These are phyloP conservation scores for Phrynocephalus vlangalii DNA, from an alignment of 2,797 vertebrate species.

Conservation along the genomic window DNA sequence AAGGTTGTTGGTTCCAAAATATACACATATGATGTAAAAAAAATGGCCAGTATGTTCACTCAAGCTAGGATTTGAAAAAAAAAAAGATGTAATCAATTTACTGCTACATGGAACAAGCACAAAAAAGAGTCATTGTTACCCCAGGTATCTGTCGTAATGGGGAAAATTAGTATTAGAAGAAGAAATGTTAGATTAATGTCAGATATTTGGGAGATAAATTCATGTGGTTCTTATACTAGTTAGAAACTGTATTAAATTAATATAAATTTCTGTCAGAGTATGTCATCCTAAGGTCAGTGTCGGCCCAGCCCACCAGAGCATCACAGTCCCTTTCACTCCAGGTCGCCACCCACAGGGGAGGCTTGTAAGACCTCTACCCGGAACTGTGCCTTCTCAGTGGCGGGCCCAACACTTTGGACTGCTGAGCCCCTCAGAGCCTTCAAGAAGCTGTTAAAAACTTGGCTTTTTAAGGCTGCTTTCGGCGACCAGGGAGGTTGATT, in stretches of 20 bases:
- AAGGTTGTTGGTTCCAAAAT: conserved; percentile 32
- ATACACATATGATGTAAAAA: conserved; percentile 22
- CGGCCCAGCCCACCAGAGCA: too few species aligned
- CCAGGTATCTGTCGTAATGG: conserved; percentile 59
- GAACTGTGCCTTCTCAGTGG: too few species aligned
- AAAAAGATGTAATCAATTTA: conserved; percentile 57
- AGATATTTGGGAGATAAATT: conserved; percentile 65
- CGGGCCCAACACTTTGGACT: too few species aligned
- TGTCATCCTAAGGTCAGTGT: too few species aligned
- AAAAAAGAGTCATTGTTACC: conserved; percentile 65
- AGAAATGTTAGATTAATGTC: conserved; percentile 65
- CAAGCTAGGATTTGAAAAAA: conserved; percentile 48
- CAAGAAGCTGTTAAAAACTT: too few species aligned
- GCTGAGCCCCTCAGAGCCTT: too few species aligned
- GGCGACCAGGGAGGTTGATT: too few species aligned
- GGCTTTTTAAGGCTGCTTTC: too few species aligned
- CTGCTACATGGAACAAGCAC: conserved; percentile 56
- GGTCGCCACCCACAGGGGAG: too few species aligned
- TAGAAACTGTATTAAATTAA: conserved; percentile 54
- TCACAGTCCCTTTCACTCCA: too few species aligned
- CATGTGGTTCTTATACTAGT: conserved; percentile 39
- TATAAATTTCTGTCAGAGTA: neutral
- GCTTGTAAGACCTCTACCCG: too few species aligned
- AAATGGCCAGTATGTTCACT: conserved; percentile 43
- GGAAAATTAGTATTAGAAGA: conserved; percentile 58